Conservation (phyloP, 2,888 invertebrate species). For the Apodemia zela region DNA sequence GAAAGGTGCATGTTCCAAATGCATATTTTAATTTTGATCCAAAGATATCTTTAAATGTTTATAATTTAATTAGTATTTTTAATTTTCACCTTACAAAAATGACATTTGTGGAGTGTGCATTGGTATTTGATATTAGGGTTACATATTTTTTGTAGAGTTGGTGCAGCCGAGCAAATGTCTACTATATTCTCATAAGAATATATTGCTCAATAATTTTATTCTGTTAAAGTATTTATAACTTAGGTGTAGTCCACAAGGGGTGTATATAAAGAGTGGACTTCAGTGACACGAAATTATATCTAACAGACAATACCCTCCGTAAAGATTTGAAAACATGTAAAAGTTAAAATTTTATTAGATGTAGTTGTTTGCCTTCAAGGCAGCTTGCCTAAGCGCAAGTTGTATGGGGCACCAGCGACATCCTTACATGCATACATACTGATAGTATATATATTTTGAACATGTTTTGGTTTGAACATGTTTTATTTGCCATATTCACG, state of each 20-base stretch:
- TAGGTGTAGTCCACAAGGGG: conserved; percentile 68
- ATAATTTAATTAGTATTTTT: conserved; percentile 52
- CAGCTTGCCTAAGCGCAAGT: conserved; percentile 57
- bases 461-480: no score
- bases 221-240: conserved; percentile 75
- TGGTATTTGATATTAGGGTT: conserved; percentile 72
- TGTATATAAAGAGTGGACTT: conserved; percentile 65
- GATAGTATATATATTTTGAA: no score
- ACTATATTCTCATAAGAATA: conserved; percentile 76
- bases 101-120: conserved; percentile 77
- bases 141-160: conserved; percentile 73
- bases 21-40: conserved; percentile 76
- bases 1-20: conserved; percentile 72
- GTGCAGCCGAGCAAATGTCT: conserved; percentile 79
- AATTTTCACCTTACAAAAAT: conserved; percentile 62
- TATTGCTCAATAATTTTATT: conserved; percentile 79
- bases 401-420: conserved; percentile 58
- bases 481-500: no score
- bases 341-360: conserved; percentile 69
- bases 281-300: conserved; percentile 66
- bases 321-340: conserved; percentile 64
- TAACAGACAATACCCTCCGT: conserved; percentile 80
- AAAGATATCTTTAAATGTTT: conserved; percentile 72
- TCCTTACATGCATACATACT: conserved; percentile 46
- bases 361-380: conserved; percentile 71